phyloP scores from a whole-genome alignment of 1,140 invertebrate genomes.

The Drosophila nikananu region DNA sequence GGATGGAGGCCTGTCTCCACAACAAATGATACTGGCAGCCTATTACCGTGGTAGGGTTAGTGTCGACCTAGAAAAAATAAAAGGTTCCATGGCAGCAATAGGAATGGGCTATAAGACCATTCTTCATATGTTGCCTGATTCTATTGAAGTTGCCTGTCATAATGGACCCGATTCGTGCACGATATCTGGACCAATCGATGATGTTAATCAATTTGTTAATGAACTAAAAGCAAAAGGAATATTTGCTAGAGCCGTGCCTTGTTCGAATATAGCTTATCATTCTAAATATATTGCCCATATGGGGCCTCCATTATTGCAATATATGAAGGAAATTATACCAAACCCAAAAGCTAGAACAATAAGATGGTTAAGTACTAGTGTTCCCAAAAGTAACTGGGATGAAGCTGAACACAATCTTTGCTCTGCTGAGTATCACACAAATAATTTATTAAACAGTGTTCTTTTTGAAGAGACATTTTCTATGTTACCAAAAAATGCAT shows the following conservation, averaged over 20 bases:
- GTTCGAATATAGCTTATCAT: conserved; percentile 94
- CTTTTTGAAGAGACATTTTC: conserved; percentile 93
- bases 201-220: conserved; percentile 89
- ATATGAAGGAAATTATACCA: conserved; percentile 90
- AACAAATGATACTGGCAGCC: conserved; percentile 93
- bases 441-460: conserved; percentile 94
- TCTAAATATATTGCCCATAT: conserved; percentile 91
- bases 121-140: conserved; percentile 87
- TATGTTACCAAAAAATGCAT: conserved; percentile 91
- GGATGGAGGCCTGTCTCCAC: conserved; percentile 93
- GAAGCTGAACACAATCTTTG: conserved; percentile 89
- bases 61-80: conserved; percentile 90
- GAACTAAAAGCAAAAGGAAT: conserved; percentile 90
- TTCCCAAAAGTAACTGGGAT: conserved; percentile 92
- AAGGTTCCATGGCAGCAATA: conserved; percentile 94
- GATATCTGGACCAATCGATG: conserved; percentile 92
- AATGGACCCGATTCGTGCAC: conserved; percentile 94
- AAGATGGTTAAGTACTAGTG: conserved; percentile 95
- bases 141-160: conserved; percentile 94
- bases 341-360: conserved; percentile 89
- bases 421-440: conserved; percentile 96
- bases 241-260: conserved; percentile 93
- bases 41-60: conserved; percentile 95
- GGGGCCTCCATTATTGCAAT: conserved; percentile 90
- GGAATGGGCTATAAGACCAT: conserved; percentile 89